A percentile compares a stretch with the other conserved stretches of the same genome.
Evolutionary conservation across 2,113 vertebrate genomes (phyloP).

Genomic region (Platichthys stellatus): DNA sequence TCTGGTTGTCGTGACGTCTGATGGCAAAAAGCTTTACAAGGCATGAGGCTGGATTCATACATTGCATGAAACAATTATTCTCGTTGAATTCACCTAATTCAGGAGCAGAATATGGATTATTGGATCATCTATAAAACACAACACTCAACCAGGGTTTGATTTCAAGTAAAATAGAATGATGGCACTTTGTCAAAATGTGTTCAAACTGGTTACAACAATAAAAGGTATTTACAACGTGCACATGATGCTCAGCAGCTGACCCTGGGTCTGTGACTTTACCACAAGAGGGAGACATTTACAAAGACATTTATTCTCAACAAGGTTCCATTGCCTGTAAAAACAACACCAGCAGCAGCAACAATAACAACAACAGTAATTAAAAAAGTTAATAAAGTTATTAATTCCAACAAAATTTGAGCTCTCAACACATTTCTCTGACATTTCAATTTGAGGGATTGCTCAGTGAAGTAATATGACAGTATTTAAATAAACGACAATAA

Average conservation of each 20-base stretch:
- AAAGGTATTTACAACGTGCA: neutral
- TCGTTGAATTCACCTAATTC: neutral
- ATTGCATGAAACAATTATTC: too few species aligned
- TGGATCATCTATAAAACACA: neutral
- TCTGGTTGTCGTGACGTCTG: too few species aligned
- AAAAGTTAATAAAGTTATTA: neutral
- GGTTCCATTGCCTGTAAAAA: too few species aligned
- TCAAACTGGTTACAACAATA: neutral
- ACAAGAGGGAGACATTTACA: constrained; percentile 71
- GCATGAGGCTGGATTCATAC: neutral
- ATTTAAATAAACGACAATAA: neutral
- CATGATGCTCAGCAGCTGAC: too few species aligned
- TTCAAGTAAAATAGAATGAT: neutral
- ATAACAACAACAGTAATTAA: neutral
- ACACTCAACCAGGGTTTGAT: neutral
- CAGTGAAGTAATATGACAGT: neutral
- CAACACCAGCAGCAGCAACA: neutral
- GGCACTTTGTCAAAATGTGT: neutral
- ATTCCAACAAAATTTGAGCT: neutral
- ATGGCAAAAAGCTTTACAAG: too few species aligned
- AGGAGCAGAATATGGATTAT: neutral
- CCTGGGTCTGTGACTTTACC: constrained; percentile 22
- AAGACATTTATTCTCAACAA: constrained; percentile 20
- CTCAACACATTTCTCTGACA: neutral
- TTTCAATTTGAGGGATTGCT: neutral